Percentiles rank a stretch among this genome's conserved stretches.
Conservation (phyloP, 2,113 vertebrate genomes). For the Panurus biarmicus region DNA sequence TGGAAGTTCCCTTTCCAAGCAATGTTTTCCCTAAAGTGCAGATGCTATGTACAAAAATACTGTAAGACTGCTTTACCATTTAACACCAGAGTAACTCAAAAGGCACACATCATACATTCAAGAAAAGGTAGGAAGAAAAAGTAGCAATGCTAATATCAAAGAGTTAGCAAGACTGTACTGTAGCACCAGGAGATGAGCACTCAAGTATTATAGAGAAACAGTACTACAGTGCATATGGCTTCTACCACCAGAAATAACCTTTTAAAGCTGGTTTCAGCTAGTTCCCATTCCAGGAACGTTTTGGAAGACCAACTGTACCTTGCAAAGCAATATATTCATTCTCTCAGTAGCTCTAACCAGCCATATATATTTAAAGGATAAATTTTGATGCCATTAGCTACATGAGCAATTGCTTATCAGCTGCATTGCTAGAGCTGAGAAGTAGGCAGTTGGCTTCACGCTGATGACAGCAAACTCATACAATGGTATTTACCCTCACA, state of each 20-base stretch:
- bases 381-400: background rate
- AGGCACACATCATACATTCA: slow-evolving; percentile 80
- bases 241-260: slow-evolving; percentile 49
- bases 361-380: background rate
- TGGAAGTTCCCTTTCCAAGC: slow-evolving; percentile 59
- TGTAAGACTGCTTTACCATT: slow-evolving; percentile 68
- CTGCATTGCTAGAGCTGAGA: background rate
- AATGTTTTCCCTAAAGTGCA: slow-evolving; percentile 83
- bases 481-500: background rate
- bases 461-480: background rate
- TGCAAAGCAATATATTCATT: slow-evolving; percentile 41
- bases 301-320: slow-evolving; percentile 63
- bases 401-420: background rate
- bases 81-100: slow-evolving; percentile 77
- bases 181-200: slow-evolving; percentile 62
- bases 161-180: slow-evolving; percentile 24
- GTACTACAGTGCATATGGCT: slow-evolving; percentile 66
- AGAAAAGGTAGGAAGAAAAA: slow-evolving; percentile 60
- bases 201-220: slow-evolving; percentile 37
- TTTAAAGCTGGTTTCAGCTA: slow-evolving; percentile 15
- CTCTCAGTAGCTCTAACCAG: slow-evolving; percentile 9
- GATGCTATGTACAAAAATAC: slow-evolving; percentile 83
- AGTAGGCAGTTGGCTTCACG: background rate
- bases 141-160: slow-evolving; percentile 42
- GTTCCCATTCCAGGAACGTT: slow-evolving; percentile 12